Conservation (phyloP, 2,797 vertebrate species). For the Carduelis carduelis region DNA sequence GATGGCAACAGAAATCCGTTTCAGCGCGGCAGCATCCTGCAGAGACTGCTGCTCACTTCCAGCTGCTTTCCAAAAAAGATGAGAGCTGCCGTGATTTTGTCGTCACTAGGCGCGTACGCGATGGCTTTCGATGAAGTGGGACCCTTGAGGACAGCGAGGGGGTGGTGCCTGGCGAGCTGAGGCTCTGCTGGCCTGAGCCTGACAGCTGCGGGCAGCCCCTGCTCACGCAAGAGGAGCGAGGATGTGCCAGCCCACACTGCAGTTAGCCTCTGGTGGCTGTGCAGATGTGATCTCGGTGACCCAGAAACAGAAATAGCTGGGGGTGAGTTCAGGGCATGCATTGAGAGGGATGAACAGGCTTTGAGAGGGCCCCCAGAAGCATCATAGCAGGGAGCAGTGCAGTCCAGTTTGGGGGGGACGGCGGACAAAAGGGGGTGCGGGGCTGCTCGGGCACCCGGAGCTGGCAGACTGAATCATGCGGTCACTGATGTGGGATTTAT, state of each 20-base stretch:
- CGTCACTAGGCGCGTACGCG: neutral
- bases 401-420: too few species aligned
- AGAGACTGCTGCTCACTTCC: neutral
- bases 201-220: neutral
- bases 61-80: neutral
- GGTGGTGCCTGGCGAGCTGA: neutral
- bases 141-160: neutral
- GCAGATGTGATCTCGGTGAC: neutral
- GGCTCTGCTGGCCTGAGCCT: neutral
- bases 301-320: conserved; percentile 2
- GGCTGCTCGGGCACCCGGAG: neutral
- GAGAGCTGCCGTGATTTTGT: neutral
- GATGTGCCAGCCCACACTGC: neutral
- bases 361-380: neutral
- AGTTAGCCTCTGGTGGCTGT: neutral
- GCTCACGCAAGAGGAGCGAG: neutral
- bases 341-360: neutral
- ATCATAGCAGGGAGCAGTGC: accelerated
- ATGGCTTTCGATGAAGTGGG: neutral
- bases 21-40: neutral
- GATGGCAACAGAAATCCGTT: conserved; percentile 49
- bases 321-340: neutral
- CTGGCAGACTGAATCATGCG: neutral
- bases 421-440: accelerated
- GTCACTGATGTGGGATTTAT: neutral